phyloP scores from a whole-genome alignment of 2,888 invertebrate genomes.

The Halocaridina rubra region DNA sequence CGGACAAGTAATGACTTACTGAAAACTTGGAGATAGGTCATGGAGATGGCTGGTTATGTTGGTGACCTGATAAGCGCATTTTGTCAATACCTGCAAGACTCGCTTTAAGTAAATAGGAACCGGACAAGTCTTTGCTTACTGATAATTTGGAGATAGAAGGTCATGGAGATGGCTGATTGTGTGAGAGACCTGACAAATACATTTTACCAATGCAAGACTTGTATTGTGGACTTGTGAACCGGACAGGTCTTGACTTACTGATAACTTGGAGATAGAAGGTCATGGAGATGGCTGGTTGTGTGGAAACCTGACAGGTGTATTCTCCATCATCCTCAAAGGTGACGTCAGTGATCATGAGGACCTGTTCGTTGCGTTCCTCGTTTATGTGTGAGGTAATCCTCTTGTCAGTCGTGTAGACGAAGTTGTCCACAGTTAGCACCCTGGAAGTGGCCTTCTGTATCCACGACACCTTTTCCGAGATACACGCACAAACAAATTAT shows the following conservation, averaged over 20 bases:
- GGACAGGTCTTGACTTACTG: too few species aligned
- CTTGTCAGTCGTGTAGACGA: not conserved
- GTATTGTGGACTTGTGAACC: too few species aligned
- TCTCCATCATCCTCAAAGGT: not conserved
- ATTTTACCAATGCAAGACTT: too few species aligned
- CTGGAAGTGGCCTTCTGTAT: not conserved
- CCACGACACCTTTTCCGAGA: not conserved
- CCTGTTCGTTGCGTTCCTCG: not conserved
- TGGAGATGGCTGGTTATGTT: too few species aligned
- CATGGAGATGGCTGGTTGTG: not conserved
- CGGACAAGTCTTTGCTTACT: too few species aligned
- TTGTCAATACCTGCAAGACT: too few species aligned
- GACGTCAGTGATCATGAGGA: not conserved
- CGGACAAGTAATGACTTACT: too few species aligned
- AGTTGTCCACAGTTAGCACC: not conserved
- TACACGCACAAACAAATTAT: too few species aligned
- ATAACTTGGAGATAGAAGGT: not conserved
- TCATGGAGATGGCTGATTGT: not conserved
- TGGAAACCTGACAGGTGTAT: not conserved
- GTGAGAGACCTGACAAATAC: not conserved
- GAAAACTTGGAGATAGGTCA: too few species aligned
- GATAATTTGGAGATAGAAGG: not conserved
- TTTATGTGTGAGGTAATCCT: not conserved
- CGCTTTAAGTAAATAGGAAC: too few species aligned
- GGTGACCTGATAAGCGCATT: too few species aligned